These are phyloP conservation scores for Philypnodon macrostomus DNA, from an alignment of 2,797 vertebrate genomes.

Conservation along the genomic window DNA sequence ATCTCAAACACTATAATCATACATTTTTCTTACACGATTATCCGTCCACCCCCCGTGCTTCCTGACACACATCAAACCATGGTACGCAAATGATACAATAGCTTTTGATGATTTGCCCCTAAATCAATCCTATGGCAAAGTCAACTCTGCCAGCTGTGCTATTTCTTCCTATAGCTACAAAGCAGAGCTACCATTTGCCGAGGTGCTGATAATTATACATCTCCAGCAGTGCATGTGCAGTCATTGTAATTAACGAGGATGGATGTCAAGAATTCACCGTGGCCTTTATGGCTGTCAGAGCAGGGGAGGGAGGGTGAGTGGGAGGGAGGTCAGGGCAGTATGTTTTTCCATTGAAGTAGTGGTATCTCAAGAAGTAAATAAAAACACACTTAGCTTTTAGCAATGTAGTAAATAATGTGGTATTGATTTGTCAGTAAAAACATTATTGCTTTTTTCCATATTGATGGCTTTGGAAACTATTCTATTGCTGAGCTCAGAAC, in stretches of 20 bases:
- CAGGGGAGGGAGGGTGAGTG: slow-evolving; percentile 26
- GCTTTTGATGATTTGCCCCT: slow-evolving; percentile 18
- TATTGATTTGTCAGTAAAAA: slow-evolving; percentile 27
- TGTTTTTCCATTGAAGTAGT: slow-evolving; percentile 2
- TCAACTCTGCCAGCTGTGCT: slow-evolving; percentile 6
- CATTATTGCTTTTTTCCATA: slow-evolving; percentile 1
- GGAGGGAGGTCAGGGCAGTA: slow-evolving; percentile 11
- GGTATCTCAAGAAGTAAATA: slow-evolving; percentile 20
- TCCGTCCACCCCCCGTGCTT: neutral
- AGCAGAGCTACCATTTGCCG: slow-evolving; percentile 30
- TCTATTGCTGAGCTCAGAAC: slow-evolving; percentile 11
- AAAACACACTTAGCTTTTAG: slow-evolving; percentile 29
- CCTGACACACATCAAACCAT: slow-evolving; percentile 13
- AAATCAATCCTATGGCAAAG: slow-evolving; percentile 11
- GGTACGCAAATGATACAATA: slow-evolving; percentile 10
- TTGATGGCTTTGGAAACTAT: slow-evolving; percentile 2
- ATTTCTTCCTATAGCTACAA: slow-evolving; percentile 37
- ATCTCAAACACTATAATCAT: no score
- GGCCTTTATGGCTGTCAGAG: slow-evolving; percentile 52
- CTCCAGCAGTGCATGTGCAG: slow-evolving; percentile 54
- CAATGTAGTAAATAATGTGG: slow-evolving; percentile 23
- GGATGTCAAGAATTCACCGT: slow-evolving; percentile 65
- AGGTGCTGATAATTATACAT: slow-evolving; percentile 67
- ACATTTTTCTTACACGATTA: neutral
- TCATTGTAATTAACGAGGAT: slow-evolving; percentile 71